These are phyloP conservation scores for Acromyrmex charruanus DNA, from an alignment of 1,140 invertebrate genomes.

Conservation along the genomic window DNA sequence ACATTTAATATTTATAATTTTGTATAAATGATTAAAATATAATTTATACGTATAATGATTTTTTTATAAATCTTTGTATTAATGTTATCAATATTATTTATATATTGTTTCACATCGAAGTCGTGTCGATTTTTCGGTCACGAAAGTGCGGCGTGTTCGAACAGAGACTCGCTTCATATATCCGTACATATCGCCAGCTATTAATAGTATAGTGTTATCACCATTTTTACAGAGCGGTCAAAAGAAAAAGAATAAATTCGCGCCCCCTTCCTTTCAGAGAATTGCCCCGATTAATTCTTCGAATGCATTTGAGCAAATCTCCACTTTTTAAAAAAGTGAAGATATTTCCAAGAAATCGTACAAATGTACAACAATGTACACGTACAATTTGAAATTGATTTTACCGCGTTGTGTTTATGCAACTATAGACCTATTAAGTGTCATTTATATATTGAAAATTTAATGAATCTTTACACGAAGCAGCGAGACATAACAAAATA, in stretches of 20 bases:
- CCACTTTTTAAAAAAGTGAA: not conserved
- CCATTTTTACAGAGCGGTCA: slow-evolving; percentile 41
- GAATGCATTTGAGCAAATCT: not conserved
- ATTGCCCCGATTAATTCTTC: slow-evolving; percentile 29
- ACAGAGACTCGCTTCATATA: slow-evolving; percentile 15
- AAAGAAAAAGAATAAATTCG: slow-evolving; percentile 23
- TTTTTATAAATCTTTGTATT: not conserved
- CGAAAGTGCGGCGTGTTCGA: slow-evolving; percentile 14
- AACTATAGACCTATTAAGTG: not conserved
- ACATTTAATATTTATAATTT: not conserved
- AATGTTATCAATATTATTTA: not conserved
- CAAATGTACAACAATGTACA: not conserved
- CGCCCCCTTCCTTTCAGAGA: not conserved
- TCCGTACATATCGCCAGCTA: slow-evolving; percentile 52
- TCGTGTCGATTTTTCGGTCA: slow-evolving; percentile 19
- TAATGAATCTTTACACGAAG: slow-evolving; percentile 9
- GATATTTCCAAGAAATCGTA: not conserved
- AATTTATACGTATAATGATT: not conserved
- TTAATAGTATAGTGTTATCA: slow-evolving; percentile 76
- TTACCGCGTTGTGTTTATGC: slow-evolving; percentile 1
- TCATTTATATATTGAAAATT: slow-evolving; percentile 11
- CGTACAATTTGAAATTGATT: not conserved
- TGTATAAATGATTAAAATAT: not conserved
- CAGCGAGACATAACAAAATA: not conserved
- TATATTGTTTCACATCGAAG: not conserved